Evolutionary conservation across 2,113 vertebrate species (phyloP).

Genomic region (Columba livia): DNA sequence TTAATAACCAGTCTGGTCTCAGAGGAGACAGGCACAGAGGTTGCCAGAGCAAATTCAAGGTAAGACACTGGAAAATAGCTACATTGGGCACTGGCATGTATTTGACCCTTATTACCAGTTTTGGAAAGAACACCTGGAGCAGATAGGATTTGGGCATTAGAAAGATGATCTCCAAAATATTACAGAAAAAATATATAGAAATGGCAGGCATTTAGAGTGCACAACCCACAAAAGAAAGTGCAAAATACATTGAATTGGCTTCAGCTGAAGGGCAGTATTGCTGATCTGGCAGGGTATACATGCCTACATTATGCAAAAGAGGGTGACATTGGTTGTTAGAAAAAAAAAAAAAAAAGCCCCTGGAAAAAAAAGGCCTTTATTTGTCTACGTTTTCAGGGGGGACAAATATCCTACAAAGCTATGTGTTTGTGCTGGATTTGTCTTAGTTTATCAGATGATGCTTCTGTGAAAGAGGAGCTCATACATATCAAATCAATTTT

Average conservation of each 20-base stretch:
- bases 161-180: neutral
- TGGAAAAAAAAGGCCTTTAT: neutral
- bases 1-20: constrained; percentile 18
- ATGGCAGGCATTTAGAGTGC: neutral
- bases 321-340: neutral
- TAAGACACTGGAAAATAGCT: neutral
- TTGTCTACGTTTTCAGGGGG: neutral
- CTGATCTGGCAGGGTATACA: neutral
- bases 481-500: neutral
- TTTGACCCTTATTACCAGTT: neutral
- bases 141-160: neutral
- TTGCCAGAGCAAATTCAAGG: neutral
- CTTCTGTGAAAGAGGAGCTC: neutral
- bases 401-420: neutral
- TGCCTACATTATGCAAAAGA: neutral
- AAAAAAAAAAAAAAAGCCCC: neutral
- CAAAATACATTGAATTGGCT: neutral
- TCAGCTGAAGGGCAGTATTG: neutral
- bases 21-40: neutral
- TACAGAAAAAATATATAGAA: neutral
- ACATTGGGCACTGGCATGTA: neutral
- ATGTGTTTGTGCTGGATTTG: neutral
- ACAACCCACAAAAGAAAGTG: neutral
- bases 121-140: neutral
- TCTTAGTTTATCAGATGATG: neutral